phyloP scores from a whole-genome alignment of 2,888 invertebrate species.

The Leptura quadrifasciata region DNA sequence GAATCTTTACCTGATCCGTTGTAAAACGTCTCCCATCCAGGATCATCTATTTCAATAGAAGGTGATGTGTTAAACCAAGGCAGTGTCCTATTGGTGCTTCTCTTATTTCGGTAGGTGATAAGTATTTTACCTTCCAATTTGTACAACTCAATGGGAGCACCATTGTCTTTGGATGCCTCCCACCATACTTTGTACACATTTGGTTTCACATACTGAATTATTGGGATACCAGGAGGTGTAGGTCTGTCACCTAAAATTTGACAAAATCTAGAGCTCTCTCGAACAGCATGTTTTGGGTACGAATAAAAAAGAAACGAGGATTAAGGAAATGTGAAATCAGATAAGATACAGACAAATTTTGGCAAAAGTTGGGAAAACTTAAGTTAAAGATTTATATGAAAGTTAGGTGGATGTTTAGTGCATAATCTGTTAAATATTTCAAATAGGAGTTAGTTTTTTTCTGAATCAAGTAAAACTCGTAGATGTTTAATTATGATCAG shows the following conservation, averaged over 20 bases:
- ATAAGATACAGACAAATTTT: too few relatives aligned
- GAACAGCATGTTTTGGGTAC: not conserved
- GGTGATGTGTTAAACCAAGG: slow-evolving; percentile 72
- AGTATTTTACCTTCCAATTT: slow-evolving; percentile 81
- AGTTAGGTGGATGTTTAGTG: too few relatives aligned
- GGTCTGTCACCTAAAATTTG: slow-evolving; percentile 84
- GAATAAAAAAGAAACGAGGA: too few relatives aligned
- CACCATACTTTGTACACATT: slow-evolving; percentile 88
- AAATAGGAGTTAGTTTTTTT: too few relatives aligned
- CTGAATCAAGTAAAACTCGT: too few relatives aligned
- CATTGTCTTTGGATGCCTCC: slow-evolving; percentile 86
- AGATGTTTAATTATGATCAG: too few relatives aligned
- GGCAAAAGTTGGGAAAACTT: too few relatives aligned
- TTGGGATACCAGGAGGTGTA: slow-evolving; percentile 85
- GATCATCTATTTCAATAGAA: slow-evolving; percentile 76
- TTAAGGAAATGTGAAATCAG: too few relatives aligned
- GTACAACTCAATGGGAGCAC: slow-evolving; percentile 84
- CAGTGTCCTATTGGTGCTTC: slow-evolving; percentile 69
- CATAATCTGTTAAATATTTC: too few relatives aligned
- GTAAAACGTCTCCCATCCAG: slow-evolving; percentile 81
- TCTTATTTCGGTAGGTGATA: slow-evolving; percentile 67
- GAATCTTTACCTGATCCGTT: slow-evolving; percentile 86
- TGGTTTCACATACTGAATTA: slow-evolving; percentile 83
- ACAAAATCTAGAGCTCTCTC: not conserved
- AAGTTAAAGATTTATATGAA: too few relatives aligned